Evolutionary conservation across 2,888 invertebrate genomes (phyloP).

Genomic region (Netelia virgata): DNA sequence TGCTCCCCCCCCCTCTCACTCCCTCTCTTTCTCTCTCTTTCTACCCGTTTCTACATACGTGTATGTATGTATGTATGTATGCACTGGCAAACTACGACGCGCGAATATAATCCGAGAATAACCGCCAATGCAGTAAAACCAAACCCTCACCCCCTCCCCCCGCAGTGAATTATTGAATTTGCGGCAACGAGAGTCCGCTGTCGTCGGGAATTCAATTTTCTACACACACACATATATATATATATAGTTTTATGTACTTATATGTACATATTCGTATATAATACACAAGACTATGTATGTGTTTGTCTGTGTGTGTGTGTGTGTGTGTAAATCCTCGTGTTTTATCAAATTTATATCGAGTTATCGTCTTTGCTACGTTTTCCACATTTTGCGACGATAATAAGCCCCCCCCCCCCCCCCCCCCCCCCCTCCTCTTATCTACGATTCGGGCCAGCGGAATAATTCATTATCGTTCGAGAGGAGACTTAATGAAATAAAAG

Average conservation of each 20-base stretch:
- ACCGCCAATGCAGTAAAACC: constrained; percentile 70
- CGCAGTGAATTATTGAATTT: constrained; percentile 73
- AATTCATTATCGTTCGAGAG: constrained; percentile 31
- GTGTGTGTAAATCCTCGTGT: neutral
- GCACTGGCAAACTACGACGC: constrained; percentile 53
- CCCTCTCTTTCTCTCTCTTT: neutral
- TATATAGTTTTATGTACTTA: constrained; percentile 56
- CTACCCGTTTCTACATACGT: neutral
- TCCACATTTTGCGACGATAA: constrained; percentile 23
- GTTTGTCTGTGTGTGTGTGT: neutral
- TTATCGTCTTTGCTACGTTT: constrained; percentile 10
- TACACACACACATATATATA: constrained; percentile 25
- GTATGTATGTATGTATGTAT: constrained; percentile 25
- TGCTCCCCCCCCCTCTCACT: neutral
- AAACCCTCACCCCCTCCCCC: neutral
- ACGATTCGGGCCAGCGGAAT: neutral
- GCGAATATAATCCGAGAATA: constrained; percentile 70
- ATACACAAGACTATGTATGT: neutral
- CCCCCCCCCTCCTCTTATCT: neutral
- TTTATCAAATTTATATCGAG: constrained; percentile 44
- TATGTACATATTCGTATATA: constrained; percentile 24
- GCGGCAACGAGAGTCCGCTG: constrained; percentile 65
- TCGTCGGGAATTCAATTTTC: constrained; percentile 47
- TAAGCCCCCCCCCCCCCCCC: neutral
- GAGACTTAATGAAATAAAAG: constrained; percentile 1